Conservation (phyloP, 2,888 invertebrate genomes). For the Helicoverpa assulta region DNA sequence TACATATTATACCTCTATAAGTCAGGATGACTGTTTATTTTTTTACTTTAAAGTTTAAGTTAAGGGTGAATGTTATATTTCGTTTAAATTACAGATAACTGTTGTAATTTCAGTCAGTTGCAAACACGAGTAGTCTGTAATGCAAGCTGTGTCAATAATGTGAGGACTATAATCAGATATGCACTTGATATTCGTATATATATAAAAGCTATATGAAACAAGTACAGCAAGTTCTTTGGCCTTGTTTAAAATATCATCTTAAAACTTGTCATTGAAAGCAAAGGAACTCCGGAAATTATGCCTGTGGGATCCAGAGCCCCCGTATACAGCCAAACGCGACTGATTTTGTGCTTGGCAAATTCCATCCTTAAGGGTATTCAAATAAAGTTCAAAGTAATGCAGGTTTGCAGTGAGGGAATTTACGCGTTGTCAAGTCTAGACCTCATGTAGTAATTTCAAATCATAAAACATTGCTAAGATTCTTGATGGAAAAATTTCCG, state of each 20-base stretch:
- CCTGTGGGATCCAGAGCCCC: neutral
- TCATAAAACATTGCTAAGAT: conserved; percentile 3
- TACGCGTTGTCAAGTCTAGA: neutral
- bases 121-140: neutral
- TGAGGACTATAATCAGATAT: neutral
- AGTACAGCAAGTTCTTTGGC: conserved; percentile 9
- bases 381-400: neutral
- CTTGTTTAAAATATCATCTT: neutral
- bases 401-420: neutral
- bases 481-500: neutral
- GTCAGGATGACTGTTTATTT: neutral
- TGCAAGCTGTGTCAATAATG: neutral
- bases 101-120: conserved; percentile 33
- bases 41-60: neutral
- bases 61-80: neutral
- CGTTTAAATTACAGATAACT: conserved; percentile 8
- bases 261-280: neutral
- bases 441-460: neutral
- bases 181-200: neutral
- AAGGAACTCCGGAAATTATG: neutral
- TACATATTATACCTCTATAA: neutral
- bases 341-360: neutral
- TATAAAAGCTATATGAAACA: neutral
- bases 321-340: neutral
- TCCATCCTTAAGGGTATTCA: neutral